Percentiles rank a stretch among this genome's conserved stretches.
phyloP scores from a whole-genome alignment of 2,888 invertebrate genomes.

The Scrobipalpa costella region DNA sequence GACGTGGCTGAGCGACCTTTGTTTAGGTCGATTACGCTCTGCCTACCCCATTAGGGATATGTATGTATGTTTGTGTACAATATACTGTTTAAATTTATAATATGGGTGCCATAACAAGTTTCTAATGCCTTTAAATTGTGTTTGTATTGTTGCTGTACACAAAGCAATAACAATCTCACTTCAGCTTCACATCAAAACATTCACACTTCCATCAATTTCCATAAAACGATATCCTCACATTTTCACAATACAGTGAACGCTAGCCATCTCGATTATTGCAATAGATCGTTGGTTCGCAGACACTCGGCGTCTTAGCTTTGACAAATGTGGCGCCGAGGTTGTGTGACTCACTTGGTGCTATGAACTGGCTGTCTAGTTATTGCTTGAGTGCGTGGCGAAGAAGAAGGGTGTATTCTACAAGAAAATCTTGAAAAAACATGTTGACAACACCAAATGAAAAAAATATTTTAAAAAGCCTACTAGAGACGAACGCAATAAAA shows the following conservation, averaged over 20 bases:
- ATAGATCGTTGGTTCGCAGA: conserved; percentile 15
- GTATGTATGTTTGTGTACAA: too few relatives aligned
- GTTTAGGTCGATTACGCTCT: too few relatives aligned
- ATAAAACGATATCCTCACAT: conserved; percentile 6
- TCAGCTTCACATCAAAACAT: not conserved
- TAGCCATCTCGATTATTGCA: conserved; percentile 30
- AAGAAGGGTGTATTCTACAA: not conserved
- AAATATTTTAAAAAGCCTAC: too few relatives aligned
- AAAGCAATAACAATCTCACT: not conserved
- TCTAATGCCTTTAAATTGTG: too few relatives aligned
- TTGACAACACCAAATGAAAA: too few relatives aligned
- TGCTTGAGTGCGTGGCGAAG: not conserved
- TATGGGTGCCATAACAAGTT: too few relatives aligned
- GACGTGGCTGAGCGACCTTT: too few relatives aligned
- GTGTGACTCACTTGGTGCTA: conserved; percentile 31
- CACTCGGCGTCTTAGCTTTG: conserved; percentile 38
- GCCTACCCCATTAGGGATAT: too few relatives aligned
- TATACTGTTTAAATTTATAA: too few relatives aligned
- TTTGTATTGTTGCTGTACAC: too few relatives aligned
- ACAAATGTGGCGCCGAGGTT: conserved; percentile 55
- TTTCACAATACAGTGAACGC: conserved; percentile 22
- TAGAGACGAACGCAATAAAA: too few relatives aligned
- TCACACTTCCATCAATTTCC: not conserved
- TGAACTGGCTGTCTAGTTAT: not conserved
- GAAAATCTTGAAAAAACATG: too few relatives aligned